Conservation (phyloP, 2,888 invertebrate genomes). For the Eilema griseolum region DNA sequence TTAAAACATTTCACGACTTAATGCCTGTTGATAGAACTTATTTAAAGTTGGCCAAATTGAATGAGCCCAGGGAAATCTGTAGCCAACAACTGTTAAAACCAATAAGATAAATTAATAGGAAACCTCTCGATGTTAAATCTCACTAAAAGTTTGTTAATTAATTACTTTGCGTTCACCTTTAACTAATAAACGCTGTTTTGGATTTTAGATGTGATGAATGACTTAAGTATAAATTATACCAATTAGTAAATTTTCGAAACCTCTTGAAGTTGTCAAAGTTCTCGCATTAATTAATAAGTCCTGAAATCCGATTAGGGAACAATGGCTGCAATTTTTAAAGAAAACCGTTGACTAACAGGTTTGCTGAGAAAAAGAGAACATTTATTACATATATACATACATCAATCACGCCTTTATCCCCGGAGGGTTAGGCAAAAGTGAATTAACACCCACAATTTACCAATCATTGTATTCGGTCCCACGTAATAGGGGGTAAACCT, state of each 20-base stretch:
- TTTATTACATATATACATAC: too few species aligned
- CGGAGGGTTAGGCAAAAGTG: too few species aligned
- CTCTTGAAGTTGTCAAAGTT: constrained; percentile 67
- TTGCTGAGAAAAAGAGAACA: background rate
- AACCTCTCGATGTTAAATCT: constrained; percentile 58
- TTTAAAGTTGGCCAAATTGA: constrained; percentile 42
- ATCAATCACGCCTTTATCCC: too few species aligned
- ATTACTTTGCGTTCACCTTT: constrained; percentile 64
- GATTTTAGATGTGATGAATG: constrained; percentile 67
- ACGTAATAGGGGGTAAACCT: too few species aligned
- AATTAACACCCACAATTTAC: too few species aligned
- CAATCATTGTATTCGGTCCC: too few species aligned
- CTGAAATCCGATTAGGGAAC: constrained; percentile 52
- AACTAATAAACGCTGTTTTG: constrained; percentile 63
- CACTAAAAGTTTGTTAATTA: constrained; percentile 70
- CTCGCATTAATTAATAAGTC: constrained; percentile 61
- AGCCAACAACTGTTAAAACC: constrained; percentile 28
- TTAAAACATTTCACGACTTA: constrained; percentile 19
- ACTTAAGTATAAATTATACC: constrained; percentile 74
- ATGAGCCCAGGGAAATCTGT: constrained; percentile 29
- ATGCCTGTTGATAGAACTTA: constrained; percentile 37
- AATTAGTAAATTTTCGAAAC: constrained; percentile 64
- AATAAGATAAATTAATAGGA: constrained; percentile 57
- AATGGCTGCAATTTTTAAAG: constrained; percentile 29
- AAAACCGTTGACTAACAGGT: constrained; percentile 25